A percentile compares a stretch with the other conserved stretches of the same genome.
These are phyloP conservation scores for Thrips palmi DNA, from an alignment of 1,140 invertebrate species.

Conservation along the genomic window DNA sequence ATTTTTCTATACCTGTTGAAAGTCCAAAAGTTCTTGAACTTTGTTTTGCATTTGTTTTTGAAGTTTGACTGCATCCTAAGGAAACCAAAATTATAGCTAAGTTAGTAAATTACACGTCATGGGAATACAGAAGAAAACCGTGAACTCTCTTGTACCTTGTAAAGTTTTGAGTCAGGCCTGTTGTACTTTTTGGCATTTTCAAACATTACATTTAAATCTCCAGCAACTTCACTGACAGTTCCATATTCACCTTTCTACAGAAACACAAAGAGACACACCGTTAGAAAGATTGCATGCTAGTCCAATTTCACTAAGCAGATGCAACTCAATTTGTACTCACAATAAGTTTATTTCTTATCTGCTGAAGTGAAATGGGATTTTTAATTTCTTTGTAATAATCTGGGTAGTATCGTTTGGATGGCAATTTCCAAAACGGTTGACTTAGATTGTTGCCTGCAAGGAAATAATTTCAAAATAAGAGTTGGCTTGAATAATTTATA, in stretches of 20 bases:
- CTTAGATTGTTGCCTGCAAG: conserved; percentile 45
- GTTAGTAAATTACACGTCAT: conserved; percentile 7
- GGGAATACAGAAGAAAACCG: background rate
- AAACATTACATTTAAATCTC: conserved; percentile 95
- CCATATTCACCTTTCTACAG: conserved; percentile 61
- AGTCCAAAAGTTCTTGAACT: conserved; percentile 63
- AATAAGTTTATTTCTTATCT: conserved; percentile 83
- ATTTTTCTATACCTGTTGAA: conserved; percentile 56
- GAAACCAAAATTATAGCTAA: conserved; percentile 16
- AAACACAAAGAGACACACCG: conserved; percentile 13
- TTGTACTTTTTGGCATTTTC: conserved; percentile 95
- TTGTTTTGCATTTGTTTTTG: conserved; percentile 71
- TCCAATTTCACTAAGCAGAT: conserved; percentile 7
- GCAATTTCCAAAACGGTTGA: conserved; percentile 84
- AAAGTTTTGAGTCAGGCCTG: conserved; percentile 66
- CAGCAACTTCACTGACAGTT: conserved; percentile 74
- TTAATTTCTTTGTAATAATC: conserved; percentile 98
- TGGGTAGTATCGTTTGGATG: conserved; percentile 75
- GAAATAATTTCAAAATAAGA: conserved; percentile 9
- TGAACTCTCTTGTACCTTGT: conserved; percentile 38
- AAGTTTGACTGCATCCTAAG: conserved; percentile 60
- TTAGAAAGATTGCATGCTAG: background rate
- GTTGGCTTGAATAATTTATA: conserved; percentile 6
- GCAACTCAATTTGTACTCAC: conserved; percentile 21
- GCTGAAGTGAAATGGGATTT: conserved; percentile 82